Conservation (phyloP, 2,888 invertebrate species). For the Acanthopleura granulata region DNA sequence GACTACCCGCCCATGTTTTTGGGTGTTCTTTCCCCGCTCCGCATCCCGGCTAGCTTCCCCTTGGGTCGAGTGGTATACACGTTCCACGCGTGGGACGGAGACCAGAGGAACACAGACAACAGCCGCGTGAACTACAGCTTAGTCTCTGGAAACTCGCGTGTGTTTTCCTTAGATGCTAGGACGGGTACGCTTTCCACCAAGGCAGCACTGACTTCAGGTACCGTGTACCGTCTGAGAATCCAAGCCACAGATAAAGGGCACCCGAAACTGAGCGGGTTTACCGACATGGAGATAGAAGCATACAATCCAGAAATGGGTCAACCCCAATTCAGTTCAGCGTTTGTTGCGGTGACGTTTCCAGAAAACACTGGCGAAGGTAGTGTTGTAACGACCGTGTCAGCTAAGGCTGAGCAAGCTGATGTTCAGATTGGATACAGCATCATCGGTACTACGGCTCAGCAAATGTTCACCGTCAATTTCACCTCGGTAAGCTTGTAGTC, state of each 20-base stretch:
- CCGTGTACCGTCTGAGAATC: not conserved
- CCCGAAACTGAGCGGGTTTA: not conserved
- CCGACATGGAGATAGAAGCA: not conserved
- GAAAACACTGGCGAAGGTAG: not conserved
- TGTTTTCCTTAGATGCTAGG: not conserved
- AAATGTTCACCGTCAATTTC: not conserved
- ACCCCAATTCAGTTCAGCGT: not conserved
- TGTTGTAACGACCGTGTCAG: not conserved
- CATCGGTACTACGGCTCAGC: conserved; percentile 1
- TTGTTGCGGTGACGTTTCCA: not conserved
- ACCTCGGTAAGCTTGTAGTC: not conserved
- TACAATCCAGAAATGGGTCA: not conserved
- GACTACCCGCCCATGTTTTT: conserved; percentile 10
- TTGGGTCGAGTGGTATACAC: not conserved
- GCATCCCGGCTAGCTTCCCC: not conserved
- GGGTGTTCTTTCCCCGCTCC: conserved; percentile 3
- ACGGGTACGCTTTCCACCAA: not conserved
- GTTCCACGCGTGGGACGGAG: conserved; percentile 10
- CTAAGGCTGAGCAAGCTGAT: too few species aligned
- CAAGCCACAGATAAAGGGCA: not conserved
- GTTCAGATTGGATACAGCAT: not conserved
- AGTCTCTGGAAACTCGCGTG: not conserved
- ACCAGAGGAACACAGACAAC: not conserved
- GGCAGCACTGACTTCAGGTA: not conserved
- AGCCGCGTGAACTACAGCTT: not conserved